Base-by-base conservation (phyloP, 37 sponge, comb jelly and placozoan species). In the Haliclona indistincta region DNA sequence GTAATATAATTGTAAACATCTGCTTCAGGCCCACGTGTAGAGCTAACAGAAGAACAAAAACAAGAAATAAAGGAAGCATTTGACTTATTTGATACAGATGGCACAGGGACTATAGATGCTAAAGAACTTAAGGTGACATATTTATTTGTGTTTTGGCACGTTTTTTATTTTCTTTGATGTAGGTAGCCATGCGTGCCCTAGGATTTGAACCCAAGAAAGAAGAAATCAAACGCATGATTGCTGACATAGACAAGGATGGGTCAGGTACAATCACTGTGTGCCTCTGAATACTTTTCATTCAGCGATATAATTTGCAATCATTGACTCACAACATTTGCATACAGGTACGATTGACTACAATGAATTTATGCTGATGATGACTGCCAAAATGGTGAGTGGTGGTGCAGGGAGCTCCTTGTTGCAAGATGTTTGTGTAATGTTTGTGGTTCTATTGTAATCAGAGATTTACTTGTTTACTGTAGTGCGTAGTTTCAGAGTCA, bases 141-240 rank as follows among this genome's bases (percentile, higher is more conserved):
- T n/a, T 44, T 39, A 13, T 54, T 8, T 11, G 23, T 30, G 53
- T n/a, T 30, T 22, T 11, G 11, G 8, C 26, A 11, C 33, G 8
- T 23, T 13, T 47, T 47, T 47, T 37, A 36, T 35, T 41, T 28
- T 1, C 41, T 40, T 42, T 23, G 8, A 34, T 47, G 28, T 55
- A 96, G 97, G 97, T 96, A 40, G 94, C 97, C 15, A 97, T 94
- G 95, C 55, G 93, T 64, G 98, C 95, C 5, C 81, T 95, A 17
- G 96, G 99, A 11, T 98, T 98, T 81, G 99, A 98, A 75, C 99
- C 99, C 33, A 98, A 98, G 88, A 95, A 95, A 62, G 99, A 98
- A 58, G 99, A 98, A 77, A 98, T 98, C 30, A 89, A 93, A 70
- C 92, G 86, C 71, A 89, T 98, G 84, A 92, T 98, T 23, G 64